Conservation (phyloP, 2,888 invertebrate species). For the Hirtodrosophila confusa region DNA sequence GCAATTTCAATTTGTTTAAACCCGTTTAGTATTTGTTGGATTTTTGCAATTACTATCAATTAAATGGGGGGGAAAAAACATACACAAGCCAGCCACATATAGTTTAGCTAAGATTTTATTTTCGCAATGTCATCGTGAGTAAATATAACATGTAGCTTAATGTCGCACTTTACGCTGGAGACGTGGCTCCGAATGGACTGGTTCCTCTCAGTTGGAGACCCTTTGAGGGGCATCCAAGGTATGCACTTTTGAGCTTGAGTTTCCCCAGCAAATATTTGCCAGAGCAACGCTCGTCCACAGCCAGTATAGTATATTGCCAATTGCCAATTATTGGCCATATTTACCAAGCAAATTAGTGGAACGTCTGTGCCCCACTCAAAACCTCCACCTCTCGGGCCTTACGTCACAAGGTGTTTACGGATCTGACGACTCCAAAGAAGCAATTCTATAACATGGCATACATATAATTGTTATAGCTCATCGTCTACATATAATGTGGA, state of each 20-base stretch:
- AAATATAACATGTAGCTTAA: constrained; percentile 58
- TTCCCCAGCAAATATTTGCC: constrained; percentile 33
- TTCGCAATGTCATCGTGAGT: constrained; percentile 63
- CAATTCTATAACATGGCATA: constrained; percentile 31
- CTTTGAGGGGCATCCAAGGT: neutral
- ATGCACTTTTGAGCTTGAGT: neutral
- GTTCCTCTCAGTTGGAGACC: constrained; percentile 10
- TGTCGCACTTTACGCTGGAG: constrained; percentile 29
- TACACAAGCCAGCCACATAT: constrained; percentile 17
- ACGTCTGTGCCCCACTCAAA: constrained; percentile 5
- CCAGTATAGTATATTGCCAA: constrained; percentile 1
- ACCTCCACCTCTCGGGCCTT: constrained; percentile 8
- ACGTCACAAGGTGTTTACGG: constrained; percentile 32
- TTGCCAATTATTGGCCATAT: constrained; percentile 39
- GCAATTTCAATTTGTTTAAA: constrained; percentile 53
- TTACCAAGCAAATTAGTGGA: constrained; percentile 54
- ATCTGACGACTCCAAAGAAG: constrained; percentile 33
- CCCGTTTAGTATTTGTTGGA: constrained; percentile 53
- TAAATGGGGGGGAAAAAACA: constrained; percentile 48
- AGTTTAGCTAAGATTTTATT: constrained; percentile 22
- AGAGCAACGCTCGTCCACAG: constrained; percentile 12
- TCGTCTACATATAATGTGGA: constrained; percentile 26
- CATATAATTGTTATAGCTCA: constrained; percentile 39
- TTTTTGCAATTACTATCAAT: constrained; percentile 67
- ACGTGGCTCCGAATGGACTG: constrained; percentile 5